A percentile compares a stretch with the other conserved stretches of the same genome.
Conservation (phyloP, 1,140 invertebrate genomes). For the Lysiphlebus fabarum region DNA sequence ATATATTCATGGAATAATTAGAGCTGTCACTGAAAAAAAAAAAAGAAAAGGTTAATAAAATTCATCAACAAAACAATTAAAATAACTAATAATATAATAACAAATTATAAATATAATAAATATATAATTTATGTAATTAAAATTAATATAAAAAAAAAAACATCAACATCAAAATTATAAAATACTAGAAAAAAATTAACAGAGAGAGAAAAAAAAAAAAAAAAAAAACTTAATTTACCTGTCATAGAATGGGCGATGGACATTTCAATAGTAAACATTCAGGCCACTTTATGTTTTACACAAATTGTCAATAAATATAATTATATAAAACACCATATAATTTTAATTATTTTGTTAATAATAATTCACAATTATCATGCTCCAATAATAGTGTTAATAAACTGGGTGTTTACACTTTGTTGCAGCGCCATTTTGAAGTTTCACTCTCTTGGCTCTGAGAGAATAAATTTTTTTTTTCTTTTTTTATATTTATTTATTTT, state of each 20-base stretch:
- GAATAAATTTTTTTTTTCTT: background rate
- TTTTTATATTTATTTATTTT: background rate
- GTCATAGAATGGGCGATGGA: conserved; percentile 64
- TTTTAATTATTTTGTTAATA: background rate
- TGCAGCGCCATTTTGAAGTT: conserved; percentile 34
- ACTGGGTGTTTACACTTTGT: conserved; percentile 34
- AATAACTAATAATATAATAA: background rate
- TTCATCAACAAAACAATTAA: background rate
- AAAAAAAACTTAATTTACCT: conserved; percentile 50
- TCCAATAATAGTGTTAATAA: conserved; percentile 22
- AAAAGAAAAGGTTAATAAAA: too few species aligned
- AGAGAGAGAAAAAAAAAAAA: background rate
- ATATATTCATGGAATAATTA: too few species aligned
- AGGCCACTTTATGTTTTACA: conserved; percentile 39
- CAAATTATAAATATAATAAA: too few species aligned
- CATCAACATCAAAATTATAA: background rate
- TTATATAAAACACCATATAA: background rate
- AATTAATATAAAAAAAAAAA: background rate
- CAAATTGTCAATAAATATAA: conserved; percentile 18
- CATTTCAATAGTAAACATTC: conserved; percentile 61
- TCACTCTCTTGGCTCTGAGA: conserved; percentile 11
- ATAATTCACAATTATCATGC: conserved; percentile 9
- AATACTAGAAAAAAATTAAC: background rate
- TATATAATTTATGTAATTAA: conserved; percentile 1
- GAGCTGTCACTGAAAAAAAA: too few species aligned